Evolutionary conservation across 2,888 invertebrate genomes (phyloP), one percentile per base, ranked within the genome.

Genomic region (Priocnemis perturbator): DNA sequence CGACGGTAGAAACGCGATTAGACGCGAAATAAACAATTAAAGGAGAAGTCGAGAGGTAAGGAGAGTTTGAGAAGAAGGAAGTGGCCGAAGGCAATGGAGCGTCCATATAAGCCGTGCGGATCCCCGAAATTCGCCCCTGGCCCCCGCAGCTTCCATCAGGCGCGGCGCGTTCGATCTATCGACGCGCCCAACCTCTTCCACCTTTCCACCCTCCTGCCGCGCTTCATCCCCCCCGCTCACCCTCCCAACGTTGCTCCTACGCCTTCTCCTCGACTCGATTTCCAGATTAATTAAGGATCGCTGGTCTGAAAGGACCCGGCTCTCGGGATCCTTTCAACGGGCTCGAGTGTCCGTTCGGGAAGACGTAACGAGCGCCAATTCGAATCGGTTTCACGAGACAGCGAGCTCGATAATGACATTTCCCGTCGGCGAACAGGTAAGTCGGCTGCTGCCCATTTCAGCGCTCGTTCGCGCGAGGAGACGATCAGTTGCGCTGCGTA

Each of bases 231-330:
- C 45, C 17, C 9, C 61, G 44, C n/a, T 44, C 26, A 26, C 26
- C 26, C 37, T 37, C 4, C 1, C 11, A 11, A 1, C 7, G 37
- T 37, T 37, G 37, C 37, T 11, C 37, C 60, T 60, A 44, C 20
- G 26, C 53, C 57, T 65, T 52, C 64, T 69, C 53, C 71, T 64
- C 58, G 71, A 81, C 78, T 76, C 78, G 76, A 79, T 81, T 79
- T 76, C 76, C 74, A 78, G 78, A 81, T 79, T 79, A 79, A 79
- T 79, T 81, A 79, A 79, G 81, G 78, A 78, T 71, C 76, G 76
- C 69, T 73, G 78, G 74, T 67, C 71, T 78, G 74, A 81, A 79
- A 79, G 79, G 76, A 74, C 69, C 15, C 21, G 11, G 67, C 65
- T 52, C 73, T 78, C 71, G 66, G 64, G 72, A 81, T 70, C 71